Evolutionary conservation across 2,888 invertebrate species (phyloP), one percentile per base, ranked within the genome.

Genomic region (Latrodectus hesperus): DNA sequence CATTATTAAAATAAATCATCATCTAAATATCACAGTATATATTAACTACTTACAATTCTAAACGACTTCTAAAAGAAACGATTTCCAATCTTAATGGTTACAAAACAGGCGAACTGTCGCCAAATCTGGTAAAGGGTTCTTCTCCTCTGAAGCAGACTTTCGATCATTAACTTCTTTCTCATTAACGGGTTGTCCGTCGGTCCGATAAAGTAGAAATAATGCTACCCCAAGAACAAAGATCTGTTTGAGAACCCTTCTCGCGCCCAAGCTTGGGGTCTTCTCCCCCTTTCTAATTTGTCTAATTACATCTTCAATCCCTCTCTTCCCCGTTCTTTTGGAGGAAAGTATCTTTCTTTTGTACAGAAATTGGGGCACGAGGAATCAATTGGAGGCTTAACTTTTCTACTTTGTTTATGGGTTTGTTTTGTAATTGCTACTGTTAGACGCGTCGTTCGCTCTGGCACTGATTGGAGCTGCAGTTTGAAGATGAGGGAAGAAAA

Each of bases 331-430:
- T 53, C 76, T 52, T 64, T 38, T 6, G 70, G 16, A n/a, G 22
- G 22, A 17, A n/a, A 26, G 70, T 74, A 77, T 84, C 77, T 79
- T 79, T 76, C 76, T 72, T 86, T 77, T 65, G 79, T 76, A 53
- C 70, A 71, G 49, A 80, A 68, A 80, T 80, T 75, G 85, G n/a
- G 22, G 55, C 68, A 16, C 68, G 70, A 38, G 76, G 80, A 86
- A 86, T 86, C 86, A 81, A 86, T 86, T 53, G 81, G 53, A 64
- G 80, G 80, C 85, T 86, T 86, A 80, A 80, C 80, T 86, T 75
- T 55, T 65, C 82, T 77, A 72, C 84, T 84, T 84, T 84, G 84
- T 84, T 84, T 84, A 84, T 84, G 84, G 84, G 84, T 84, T 84
- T 84, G 84, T 84, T 84, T 84, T 84, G 84, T 84, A 84, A 84